phyloP scores from a whole-genome alignment of 2,113 vertebrate species.

The Ornithorhynchus anatinus region DNA sequence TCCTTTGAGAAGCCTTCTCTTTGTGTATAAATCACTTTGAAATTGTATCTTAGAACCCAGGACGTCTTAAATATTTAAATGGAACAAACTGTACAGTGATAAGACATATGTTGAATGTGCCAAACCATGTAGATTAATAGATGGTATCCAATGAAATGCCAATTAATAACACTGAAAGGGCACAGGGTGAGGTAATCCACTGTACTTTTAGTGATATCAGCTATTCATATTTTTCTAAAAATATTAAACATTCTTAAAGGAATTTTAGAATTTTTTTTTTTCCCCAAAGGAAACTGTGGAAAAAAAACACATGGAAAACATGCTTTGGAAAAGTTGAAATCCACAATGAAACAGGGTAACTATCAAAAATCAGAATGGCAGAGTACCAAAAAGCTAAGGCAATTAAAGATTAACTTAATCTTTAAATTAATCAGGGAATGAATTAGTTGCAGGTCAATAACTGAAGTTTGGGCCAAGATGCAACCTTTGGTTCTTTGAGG shows the following conservation, averaged over 20 bases:
- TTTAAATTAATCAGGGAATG: not conserved
- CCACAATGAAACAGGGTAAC: not conserved
- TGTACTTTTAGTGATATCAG: not conserved
- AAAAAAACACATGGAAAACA: not conserved
- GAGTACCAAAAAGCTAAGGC: not conserved
- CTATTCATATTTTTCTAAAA: not conserved
- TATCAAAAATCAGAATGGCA: not conserved
- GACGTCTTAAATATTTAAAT: constrained; percentile 3
- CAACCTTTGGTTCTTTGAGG: too few species aligned
- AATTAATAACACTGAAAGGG: constrained; percentile 1
- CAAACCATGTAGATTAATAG: not conserved
- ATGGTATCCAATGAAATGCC: not conserved
- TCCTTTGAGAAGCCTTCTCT: not conserved
- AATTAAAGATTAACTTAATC: not conserved
- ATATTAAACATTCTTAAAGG: not conserved
- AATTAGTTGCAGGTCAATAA: not conserved
- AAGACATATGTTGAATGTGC: not conserved
- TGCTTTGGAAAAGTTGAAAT: too few species aligned
- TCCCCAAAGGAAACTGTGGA: constrained; percentile 7
- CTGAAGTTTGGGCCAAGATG: too few species aligned
- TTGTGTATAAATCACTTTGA: not conserved
- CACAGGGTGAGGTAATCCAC: not conserved
- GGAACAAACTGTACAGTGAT: not conserved
- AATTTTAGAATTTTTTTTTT: not conserved
- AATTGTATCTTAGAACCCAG: not conserved